phyloP scores from a whole-genome alignment of 2,797 vertebrate species.

The Hypotaenidia philippensis region DNA sequence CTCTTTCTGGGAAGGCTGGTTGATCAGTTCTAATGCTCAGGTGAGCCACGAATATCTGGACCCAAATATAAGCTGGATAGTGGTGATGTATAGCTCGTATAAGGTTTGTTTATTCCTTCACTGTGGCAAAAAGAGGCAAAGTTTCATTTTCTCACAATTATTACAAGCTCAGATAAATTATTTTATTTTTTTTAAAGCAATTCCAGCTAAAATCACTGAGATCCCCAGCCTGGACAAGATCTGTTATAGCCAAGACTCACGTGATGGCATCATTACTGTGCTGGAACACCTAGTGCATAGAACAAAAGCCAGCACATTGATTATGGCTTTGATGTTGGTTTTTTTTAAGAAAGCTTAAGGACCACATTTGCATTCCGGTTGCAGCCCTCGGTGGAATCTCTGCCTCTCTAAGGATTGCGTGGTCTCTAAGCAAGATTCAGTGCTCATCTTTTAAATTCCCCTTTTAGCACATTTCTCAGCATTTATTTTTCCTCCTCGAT shows the following conservation, averaged over 20 bases:
- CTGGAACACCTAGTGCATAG: constrained; percentile 45
- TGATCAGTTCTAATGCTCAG: background rate
- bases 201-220: background rate
- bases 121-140: background rate
- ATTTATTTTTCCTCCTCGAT: background rate
- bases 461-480: background rate
- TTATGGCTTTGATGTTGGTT: constrained; percentile 59
- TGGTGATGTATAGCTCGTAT: background rate
- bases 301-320: constrained; percentile 61
- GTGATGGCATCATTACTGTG: background rate
- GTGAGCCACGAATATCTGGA: background rate
- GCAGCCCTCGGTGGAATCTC: constrained; percentile 47
- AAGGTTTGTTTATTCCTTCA: background rate
- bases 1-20: background rate
- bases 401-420: background rate
- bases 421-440: background rate
- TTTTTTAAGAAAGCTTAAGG: constrained; percentile 50
- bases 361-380: constrained; percentile 57
- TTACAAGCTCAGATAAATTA: background rate
- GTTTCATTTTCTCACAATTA: background rate
- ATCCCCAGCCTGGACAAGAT: background rate
- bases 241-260: background rate
- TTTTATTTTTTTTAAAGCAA: background rate
- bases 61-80: background rate
- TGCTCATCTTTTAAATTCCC: constrained; percentile 11